Conservation (phyloP, 2,888 invertebrate species). For the Antitype chi region DNA sequence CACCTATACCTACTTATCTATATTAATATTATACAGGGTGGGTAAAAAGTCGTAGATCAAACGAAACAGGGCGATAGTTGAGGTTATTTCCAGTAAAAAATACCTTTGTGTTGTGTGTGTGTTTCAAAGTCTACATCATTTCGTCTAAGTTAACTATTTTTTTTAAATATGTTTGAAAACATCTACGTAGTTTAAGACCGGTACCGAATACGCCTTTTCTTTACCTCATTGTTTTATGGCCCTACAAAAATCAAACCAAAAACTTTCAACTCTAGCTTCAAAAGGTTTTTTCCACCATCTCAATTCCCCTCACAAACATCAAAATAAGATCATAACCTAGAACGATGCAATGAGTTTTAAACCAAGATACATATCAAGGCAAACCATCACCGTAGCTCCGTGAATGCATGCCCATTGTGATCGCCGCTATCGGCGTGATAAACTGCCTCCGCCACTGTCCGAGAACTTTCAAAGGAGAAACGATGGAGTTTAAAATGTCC, state of each 20-base stretch:
- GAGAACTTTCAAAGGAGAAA: slow-evolving; percentile 81
- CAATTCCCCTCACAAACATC: slow-evolving; percentile 4
- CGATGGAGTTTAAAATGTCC: slow-evolving; percentile 84
- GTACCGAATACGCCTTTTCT: background rate
- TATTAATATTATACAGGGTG: no score
- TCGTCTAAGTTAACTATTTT: background rate
- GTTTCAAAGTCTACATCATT: no score
- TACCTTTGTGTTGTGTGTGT: no score
- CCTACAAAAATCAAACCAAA: background rate
- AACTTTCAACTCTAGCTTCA: background rate
- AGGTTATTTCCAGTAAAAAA: no score
- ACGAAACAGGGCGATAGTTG: no score
- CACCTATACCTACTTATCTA: no score
- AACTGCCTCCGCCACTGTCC: slow-evolving; percentile 82
- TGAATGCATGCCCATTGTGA: slow-evolving; percentile 68
- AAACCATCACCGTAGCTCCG: slow-evolving; percentile 55
- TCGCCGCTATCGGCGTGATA: slow-evolving; percentile 80
- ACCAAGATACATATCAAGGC: slow-evolving; percentile 57
- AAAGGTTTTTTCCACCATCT: background rate
- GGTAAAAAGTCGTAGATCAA: no score
- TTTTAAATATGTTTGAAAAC: background rate
- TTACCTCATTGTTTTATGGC: background rate
- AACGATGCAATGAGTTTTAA: slow-evolving; percentile 41
- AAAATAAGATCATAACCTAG: slow-evolving; percentile 34
- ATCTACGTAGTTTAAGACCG: background rate